Conservation (phyloP, 2,888 invertebrate species). For the Drosophila tanythrix region DNA sequence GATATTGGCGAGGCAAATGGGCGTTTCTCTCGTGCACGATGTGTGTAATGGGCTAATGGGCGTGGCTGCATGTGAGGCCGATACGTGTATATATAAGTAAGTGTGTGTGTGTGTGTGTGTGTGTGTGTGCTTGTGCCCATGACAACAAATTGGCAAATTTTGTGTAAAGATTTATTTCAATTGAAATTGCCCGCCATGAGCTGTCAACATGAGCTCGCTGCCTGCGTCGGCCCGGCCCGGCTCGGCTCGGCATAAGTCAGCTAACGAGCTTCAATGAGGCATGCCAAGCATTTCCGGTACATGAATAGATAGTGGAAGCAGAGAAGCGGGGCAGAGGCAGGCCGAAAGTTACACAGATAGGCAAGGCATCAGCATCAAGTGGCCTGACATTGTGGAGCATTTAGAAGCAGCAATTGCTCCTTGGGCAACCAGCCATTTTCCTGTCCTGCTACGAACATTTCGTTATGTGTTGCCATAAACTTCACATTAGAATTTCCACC, state of each 20-base stretch:
- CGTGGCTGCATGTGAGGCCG: slow-evolving; percentile 27
- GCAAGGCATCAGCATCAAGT: slow-evolving; percentile 32
- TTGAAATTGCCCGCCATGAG: slow-evolving; percentile 75
- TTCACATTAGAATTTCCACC: slow-evolving; percentile 72
- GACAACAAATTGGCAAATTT: slow-evolving; percentile 79
- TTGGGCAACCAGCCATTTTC: slow-evolving; percentile 49
- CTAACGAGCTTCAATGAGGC: slow-evolving; percentile 78
- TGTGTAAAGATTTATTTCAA: slow-evolving; percentile 78
- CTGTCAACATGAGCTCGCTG: slow-evolving; percentile 66
- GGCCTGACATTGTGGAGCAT: slow-evolving; percentile 32
- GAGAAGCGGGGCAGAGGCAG: neutral
- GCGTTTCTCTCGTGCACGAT: slow-evolving; percentile 49
- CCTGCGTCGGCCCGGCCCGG: neutral
- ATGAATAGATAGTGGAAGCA: slow-evolving; percentile 22
- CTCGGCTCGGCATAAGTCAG: slow-evolving; percentile 52
- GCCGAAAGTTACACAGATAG: neutral
- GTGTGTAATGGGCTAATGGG: slow-evolving; percentile 56
- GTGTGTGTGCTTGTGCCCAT: slow-evolving; percentile 37
- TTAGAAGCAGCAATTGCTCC: slow-evolving; percentile 34
- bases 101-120: neutral
- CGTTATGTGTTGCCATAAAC: slow-evolving; percentile 73
- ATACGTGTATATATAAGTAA: neutral
- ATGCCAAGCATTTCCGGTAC: slow-evolving; percentile 75
- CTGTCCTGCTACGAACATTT: slow-evolving; percentile 49
- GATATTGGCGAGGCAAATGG: slow-evolving; percentile 51